A percentile compares a stretch with the other conserved stretches of the same genome.
Evolutionary conservation across 2,113 vertebrate genomes (phyloP).

Genomic region (Cettia cetti): DNA sequence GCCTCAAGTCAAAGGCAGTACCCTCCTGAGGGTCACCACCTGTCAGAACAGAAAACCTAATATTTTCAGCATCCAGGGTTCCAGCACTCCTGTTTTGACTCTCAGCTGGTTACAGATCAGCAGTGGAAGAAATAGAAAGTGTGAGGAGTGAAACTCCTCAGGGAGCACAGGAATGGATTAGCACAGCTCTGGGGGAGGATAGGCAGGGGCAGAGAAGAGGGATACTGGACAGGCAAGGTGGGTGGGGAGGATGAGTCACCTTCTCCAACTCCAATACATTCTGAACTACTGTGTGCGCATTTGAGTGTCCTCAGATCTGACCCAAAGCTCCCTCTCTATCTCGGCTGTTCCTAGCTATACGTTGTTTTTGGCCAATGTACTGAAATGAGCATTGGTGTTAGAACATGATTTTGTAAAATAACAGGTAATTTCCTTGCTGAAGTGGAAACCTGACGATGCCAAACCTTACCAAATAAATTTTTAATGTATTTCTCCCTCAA

Average conservation of each 20-base stretch:
- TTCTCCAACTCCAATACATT: neutral
- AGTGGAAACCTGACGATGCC: neutral
- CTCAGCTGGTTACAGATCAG: neutral
- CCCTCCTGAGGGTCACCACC: neutral
- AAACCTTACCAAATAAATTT: neutral
- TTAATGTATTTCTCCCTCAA: neutral
- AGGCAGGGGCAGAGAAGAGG: neutral
- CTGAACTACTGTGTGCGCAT: neutral
- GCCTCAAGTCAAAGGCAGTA: neutral
- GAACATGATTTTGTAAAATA: neutral
- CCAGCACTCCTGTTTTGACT: neutral
- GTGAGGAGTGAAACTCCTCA: neutral
- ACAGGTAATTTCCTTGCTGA: neutral
- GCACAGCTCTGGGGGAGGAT: neutral
- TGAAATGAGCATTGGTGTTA: neutral
- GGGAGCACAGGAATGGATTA: neutral
- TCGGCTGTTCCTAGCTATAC: neutral
- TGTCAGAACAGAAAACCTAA: neutral
- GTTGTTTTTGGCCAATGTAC: neutral
- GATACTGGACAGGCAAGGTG: neutral
- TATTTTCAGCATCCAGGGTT: neutral
- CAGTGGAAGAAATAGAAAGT: neutral
- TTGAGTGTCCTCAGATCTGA: neutral
- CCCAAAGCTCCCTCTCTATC: neutral
- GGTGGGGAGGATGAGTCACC: neutral